A percentile compares a stretch with the other conserved stretches of the same genome.
phyloP scores from a whole-genome alignment of 2,888 invertebrate genomes.

The Pyrrhosoma nymphula region DNA sequence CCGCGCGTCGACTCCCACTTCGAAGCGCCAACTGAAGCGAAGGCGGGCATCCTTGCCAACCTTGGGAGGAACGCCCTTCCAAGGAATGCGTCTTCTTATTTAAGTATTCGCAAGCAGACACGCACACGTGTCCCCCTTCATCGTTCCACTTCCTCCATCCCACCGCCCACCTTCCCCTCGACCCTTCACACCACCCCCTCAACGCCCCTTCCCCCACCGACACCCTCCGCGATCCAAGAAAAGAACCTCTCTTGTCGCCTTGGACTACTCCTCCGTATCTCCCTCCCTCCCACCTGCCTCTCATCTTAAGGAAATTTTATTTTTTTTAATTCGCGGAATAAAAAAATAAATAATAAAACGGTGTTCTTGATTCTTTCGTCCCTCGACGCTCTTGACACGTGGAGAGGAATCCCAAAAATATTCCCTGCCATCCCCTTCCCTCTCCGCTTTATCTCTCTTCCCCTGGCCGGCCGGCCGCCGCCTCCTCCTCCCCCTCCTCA shows the following conservation, averaged over 20 bases:
- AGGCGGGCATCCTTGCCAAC: not conserved
- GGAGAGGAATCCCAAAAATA: conserved; percentile 44
- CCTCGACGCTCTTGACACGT: conserved; percentile 22
- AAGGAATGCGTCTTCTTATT: not conserved
- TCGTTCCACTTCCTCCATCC: not conserved
- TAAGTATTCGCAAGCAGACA: not conserved
- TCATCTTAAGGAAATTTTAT: not conserved
- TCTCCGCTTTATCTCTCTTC: not conserved
- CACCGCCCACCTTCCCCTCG: too few relatives aligned
- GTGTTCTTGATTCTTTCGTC: not conserved
- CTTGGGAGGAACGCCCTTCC: conserved; percentile 26
- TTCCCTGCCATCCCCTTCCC: not conserved
- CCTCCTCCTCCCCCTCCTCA: not conserved
- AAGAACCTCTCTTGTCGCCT: not conserved
- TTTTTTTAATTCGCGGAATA: not conserved
- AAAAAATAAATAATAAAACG: not conserved
- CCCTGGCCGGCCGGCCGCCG: too few relatives aligned
- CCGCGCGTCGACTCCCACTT: not conserved
- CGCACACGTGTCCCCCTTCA: not conserved
- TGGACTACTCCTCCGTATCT: not conserved
- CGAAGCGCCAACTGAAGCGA: not conserved
- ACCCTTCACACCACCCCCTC: not conserved
- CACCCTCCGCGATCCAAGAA: not conserved
- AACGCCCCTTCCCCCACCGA: not conserved
- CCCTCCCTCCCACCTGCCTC: not conserved